Evolutionary conservation across 2,888 invertebrate genomes (phyloP), one percentile per base, ranked within the genome.

Genomic region (Leucophenga montana): DNA sequence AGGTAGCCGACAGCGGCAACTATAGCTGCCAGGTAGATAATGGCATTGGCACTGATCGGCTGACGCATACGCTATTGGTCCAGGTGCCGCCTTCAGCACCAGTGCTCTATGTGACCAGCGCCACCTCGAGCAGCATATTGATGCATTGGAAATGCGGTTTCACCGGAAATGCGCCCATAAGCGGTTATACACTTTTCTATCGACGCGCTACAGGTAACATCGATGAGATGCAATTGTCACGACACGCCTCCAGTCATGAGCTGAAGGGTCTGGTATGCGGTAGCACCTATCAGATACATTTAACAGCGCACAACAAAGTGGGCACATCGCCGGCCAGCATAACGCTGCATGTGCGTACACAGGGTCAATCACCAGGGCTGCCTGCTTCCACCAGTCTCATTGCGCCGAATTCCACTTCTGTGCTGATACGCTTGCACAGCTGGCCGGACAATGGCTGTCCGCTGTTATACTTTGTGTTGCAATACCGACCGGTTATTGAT

Each of bases 361-460:
- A 94, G 86, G 94, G 94, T 3, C 92, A 93, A 84, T 91, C 93
- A 8, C 94, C 94, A 0, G 93, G 93, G 14, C 90, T 92, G 70
- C 94, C 93, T 18, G 89, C 92, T 3, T 90, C 92, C 0, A 90
- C 91, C 1, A 90, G 91, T 62, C 91, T 94, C 73, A 89, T 94
- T 71, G 89, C 91, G n/a, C 92, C 93, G 11, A 94, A 94, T 85
- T 93, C 94, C 2, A 93, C 93, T 3, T 92, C 93, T 31, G 91
- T 93, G 31, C 88, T 91, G 20, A 89, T 94, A 16, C 90, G 93
- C 71, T 89, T 94, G 72, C 92, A 92, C 83, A 90, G 92, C 18
- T 94, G 94, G 94, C 93, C 94, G 0, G 93, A 94, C 82, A 93
- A 93, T 77, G 94, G 94, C 14, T 94, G 94, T 77, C 92, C 93